Base-by-base conservation (phyloP, 1,140 invertebrate species). In the Drosophila virilis region DNA sequence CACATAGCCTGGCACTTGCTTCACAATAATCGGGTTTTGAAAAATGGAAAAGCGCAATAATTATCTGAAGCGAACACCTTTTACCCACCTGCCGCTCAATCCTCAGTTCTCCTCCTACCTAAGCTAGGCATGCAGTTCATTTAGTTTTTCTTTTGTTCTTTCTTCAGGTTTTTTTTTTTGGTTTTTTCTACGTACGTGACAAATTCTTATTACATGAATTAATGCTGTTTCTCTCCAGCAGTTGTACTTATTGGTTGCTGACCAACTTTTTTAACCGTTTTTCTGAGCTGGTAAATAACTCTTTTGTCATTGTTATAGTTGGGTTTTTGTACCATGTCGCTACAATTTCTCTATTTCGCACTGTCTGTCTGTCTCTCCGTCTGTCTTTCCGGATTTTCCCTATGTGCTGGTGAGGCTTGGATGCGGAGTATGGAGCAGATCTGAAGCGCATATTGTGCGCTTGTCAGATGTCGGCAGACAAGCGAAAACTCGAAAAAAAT, bases 161-260 rank as follows among this genome's bases (percentile, higher is more conserved):
- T 17, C 17, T 17, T 17, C 1, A 17, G 22, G 22, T 28, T 28
- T 5, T 28, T 28, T 5, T 28, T 28, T 28, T 28, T 28, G 22
- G 2, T 28, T 28, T 22, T 22, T 22, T 9, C 10, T 40, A 12
- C 12, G 37, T 57, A 32, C 28, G 48, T 28, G 28, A 12, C 12
- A n/a, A 37, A 60, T 57, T 72, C 59, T 76, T 72, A 61, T 72
- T 78, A 74, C 69, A 61, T 85, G 77, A 80, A 84, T 84, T 84
- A 77, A 80, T 78, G 82, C 69, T 85, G 70, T 85, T 71, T 66
- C 69, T 51, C 64, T n/a, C 12, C 9, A 8, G 15, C 12, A 38
- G 8, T 55, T 37, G 15, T 10, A 22, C 9, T 15, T 35, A 5
- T 10, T 37, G 35, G 35, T 10, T 40, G 52, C 15, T 22, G 22